Evolutionary conservation across 2,888 invertebrate genomes (phyloP), one percentile per base, ranked within the genome.

Genomic region (Lingula anatina): DNA sequence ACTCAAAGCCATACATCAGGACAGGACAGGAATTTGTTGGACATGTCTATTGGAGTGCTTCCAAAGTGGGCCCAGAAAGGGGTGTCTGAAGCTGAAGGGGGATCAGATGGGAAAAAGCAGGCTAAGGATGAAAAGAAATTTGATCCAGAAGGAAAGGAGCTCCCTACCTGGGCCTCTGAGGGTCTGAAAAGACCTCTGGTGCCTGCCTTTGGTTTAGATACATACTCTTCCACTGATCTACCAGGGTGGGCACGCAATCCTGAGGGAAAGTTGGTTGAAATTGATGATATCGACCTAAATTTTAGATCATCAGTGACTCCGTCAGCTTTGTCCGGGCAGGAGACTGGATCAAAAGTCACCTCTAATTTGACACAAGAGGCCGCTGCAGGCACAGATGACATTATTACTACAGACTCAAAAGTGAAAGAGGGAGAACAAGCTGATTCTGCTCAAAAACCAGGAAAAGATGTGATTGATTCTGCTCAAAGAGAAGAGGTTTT

Each of bases 21-120:
- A n/a, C n/a, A n/a, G n/a, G n/a, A n/a, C n/a, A n/a, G n/a, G n/a
- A n/a, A n/a, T n/a, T n/a, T n/a, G n/a, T n/a, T n/a, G n/a, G 31
- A 31, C 15, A 15, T 31, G 31, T 31, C 31, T 15, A 31, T 31
- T 35, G 49, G 53, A 28, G 51, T 56, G 35, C 50, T 61, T 35
- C 63, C 62, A 4, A 51, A 53, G 23, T 64, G 61, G 60, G 60
- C 60, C 12, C 47, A 42, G 28, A 49, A 51, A 44, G 54, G 54
- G 18, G 31, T 53, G 4, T 47, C 46, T 46, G 53, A 45, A 54
- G 52, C 38, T 2, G 39, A 53, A 53, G 5, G 42, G 55, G 15
- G 49, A 58, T 24, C 58, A 55, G 43, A 41, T 61, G 35, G 59
- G 56, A 46, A 37, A 57, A 1, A 51, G 54, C n/a, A 50, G 54